phyloP scores from a whole-genome alignment of 2,888 invertebrate genomes.

The Phorcus lineatus region DNA sequence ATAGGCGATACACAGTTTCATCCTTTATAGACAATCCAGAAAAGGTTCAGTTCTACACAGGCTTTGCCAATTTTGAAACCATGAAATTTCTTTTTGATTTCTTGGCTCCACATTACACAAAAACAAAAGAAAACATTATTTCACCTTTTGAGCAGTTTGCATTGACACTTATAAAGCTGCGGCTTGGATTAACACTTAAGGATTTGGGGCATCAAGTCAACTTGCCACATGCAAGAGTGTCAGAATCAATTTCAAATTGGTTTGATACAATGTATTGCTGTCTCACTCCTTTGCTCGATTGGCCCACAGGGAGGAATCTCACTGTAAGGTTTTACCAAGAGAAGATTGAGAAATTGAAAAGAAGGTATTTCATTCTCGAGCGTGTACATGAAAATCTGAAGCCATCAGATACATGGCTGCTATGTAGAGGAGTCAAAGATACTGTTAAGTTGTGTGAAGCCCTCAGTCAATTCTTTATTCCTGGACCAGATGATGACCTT shows the following conservation, averaged over 20 bases:
- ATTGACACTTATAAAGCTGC: not conserved
- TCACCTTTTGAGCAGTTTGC: not conserved
- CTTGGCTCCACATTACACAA: not conserved
- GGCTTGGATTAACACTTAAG: not conserved
- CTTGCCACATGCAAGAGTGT: not conserved
- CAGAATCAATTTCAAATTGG: not conserved
- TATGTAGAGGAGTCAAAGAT: not conserved
- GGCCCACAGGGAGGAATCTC: not conserved
- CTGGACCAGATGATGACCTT: not conserved
- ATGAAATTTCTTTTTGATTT: not conserved
- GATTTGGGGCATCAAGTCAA: not conserved
- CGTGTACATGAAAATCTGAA: not conserved
- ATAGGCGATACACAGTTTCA: not conserved
- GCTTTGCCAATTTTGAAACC: not conserved
- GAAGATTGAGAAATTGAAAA: not conserved
- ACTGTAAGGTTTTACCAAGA: not conserved
- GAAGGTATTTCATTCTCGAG: not conserved
- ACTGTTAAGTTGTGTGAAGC: not conserved
- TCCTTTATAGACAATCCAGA: not conserved
- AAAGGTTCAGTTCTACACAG: conserved; percentile 7
- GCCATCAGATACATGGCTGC: not conserved
- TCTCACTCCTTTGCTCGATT: not conserved
- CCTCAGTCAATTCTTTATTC: not conserved
- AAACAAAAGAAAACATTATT: not conserved
- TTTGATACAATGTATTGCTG: not conserved